Base-by-base conservation (phyloP, 1,140 invertebrate species). In the Bombyx mandarina region DNA sequence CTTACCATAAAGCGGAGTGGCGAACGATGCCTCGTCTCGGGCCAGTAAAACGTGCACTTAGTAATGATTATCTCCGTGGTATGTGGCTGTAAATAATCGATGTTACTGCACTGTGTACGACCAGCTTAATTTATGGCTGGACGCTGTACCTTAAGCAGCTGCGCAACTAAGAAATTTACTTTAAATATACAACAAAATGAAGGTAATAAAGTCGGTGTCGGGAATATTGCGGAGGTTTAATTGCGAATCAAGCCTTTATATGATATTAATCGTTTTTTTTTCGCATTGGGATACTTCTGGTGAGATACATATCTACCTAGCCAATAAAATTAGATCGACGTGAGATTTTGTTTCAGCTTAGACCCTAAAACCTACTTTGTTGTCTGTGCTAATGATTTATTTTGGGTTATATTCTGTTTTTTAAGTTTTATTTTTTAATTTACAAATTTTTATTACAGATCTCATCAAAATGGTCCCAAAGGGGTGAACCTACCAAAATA, bases 21-120 rank as follows among this genome's bases (percentile, higher is more conserved):
- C 61, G 62, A 63, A 62, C 65, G 57, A 64, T n/a, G 46, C 54
- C 47, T 54, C 48, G 59, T 63, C 67, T 60, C 52, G 62, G 62
- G 58, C 67, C 65, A 65, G 61, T 73, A 73, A 72, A 80, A 73
- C 65, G 71, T 77, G 77, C 77, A 82, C 79, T 82, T 78, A 83
- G 79, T 77, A 75, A 72, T 79, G 75, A 82, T 84, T 78, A 84
- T 82, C 79, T 78, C 55, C 54, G 45, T 57, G 63, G 61, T 66
- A 63, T 61, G 69, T 63, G 71, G 73, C 62, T 73, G 75, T 79
- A 80, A 77, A 83, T 83, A 79, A 76, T 69, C 60, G 63, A 59
- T 53, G 64, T 62, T 66, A 63, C 56, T 60, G 65, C 69, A 66
- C 61, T 65, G 56, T 60, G 63, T 66, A 63, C 57, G 47, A 50